Evolutionary conservation across 2,888 invertebrate species (phyloP), one percentile per base, ranked within the genome.

Genomic region (Polydrusus cervinus): DNA sequence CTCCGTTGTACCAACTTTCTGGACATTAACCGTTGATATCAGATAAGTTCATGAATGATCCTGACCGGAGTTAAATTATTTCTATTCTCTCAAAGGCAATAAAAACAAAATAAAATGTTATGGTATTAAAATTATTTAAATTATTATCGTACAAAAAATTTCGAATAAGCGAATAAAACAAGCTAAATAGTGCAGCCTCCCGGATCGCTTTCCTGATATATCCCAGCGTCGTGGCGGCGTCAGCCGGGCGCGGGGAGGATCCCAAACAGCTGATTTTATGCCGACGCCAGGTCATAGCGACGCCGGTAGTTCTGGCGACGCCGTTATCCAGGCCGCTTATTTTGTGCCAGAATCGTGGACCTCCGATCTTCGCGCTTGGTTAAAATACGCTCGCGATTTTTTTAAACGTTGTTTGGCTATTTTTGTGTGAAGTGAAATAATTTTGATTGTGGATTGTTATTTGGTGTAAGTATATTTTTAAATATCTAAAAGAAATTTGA

Each of bases 241-340:
- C 70, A 53, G 51, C 25, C 40, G 40, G 71, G 68, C 61, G 71
- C 71, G 67, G 75, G 75, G 71, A 75, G 75, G 61, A 62, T 68
- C 71, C 75, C 69, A 9, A 70, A 75, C 76, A 76, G 76, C 76
- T 76, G 76, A 76, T 75, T 62, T 71, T 30, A 45, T 76, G 60
- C 69, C 75, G 72, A 74, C 72, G 74, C 74, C 74, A 75, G 74
- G 70, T 70, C 74, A 68, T 62, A 68, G 62, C 76, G 72, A 75
- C 76, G 76, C 76, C 76, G 76, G 64, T 64, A 76, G 76, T 76
- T 73, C 76, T 72, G 76, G 68, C 69, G 69, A 69, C 76, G 72
- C 60, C 60, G 65, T 49, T 64, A 75, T 72, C 69, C 70, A 70
- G 74, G 69, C 64, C 34, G 55, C 25, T 66, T 51, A 40, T 55